These are phyloP conservation scores for Mya arenaria DNA, from an alignment of 1,140 invertebrate genomes.

Conservation along the genomic window DNA sequence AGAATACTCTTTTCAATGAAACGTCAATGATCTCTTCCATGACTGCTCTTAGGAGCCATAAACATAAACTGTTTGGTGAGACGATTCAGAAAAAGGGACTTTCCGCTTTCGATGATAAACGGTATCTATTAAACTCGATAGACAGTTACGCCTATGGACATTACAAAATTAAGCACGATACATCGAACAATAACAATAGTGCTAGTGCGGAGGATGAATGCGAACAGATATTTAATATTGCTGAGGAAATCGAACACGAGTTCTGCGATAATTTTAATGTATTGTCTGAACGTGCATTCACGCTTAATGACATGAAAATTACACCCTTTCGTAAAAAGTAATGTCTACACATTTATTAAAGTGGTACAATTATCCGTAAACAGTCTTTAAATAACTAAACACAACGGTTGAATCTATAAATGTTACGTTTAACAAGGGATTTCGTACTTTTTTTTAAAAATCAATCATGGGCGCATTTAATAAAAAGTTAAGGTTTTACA, in stretches of 20 bases:
- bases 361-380: too few species aligned
- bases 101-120: conserved; percentile 28
- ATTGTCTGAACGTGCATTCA: neutral
- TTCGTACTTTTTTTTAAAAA: too few species aligned
- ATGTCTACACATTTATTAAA: too few species aligned
- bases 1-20: conserved; percentile 60
- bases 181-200: too few species aligned
- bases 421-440: too few species aligned
- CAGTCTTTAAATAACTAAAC: too few species aligned
- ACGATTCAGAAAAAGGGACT: conserved; percentile 24
- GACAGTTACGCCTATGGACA: conserved; percentile 26
- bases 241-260: neutral
- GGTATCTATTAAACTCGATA: conserved; percentile 1
- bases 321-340: conserved; percentile 25
- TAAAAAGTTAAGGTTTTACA: too few species aligned
- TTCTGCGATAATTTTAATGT: neutral
- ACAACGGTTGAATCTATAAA: too few species aligned
- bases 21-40: conserved; percentile 17
- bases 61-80: conserved; percentile 11
- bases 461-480: too few species aligned
- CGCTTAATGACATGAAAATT: conserved; percentile 13
- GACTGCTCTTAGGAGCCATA: conserved; percentile 4
- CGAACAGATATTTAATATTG: neutral
- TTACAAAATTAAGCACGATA: conserved; percentile 1
- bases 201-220: neutral